Base-by-base conservation (phyloP, 2,888 invertebrate genomes). In the Ormyrus nitidulus region DNA sequence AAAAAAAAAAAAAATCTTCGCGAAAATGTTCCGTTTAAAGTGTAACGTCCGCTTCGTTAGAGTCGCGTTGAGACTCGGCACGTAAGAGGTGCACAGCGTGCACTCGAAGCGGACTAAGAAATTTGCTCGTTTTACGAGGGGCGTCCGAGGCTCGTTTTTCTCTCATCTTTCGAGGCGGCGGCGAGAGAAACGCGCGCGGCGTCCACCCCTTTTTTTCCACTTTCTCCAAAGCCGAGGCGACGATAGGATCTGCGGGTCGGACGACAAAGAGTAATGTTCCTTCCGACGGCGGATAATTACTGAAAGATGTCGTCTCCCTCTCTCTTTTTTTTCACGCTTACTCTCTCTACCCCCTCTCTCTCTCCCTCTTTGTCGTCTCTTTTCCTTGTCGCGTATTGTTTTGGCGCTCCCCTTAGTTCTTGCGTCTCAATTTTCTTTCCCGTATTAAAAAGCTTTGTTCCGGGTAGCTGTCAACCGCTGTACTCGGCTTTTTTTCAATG, bases 231-330 rank as follows among this genome's bases (percentile, higher is more conserved):
- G 62, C 64, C 49, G 64, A 54, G 64, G 56, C 61, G 68, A 54
- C 69, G 53, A 68, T 76, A 68, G 61, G 61, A 76, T 69, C 76
- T 69, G 61, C 76, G 13, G 68, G 61, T 54, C 61, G 34, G 68
- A 62, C 76, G 76, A 76, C 76, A 69, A 76, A 76, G 69, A 76
- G 48, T 69, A 69, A 76, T 76, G 76, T 62, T 34, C 65, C 58
- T 74, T 69, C 76, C 51, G 59, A 69, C 69, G 51, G 13, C 48
- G 61, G 76, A 76, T 76, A 69, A 76, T 76, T 76, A 76, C 76
- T 69, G 54, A 76, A 76, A 76, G 76, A 76, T 76, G 74, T 68
- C 68, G 61, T 49, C 68, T 68, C 61, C 13, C 59, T 46, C 53
- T 46, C 53, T 65, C 44, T 19, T 44, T 49, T 59, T 54, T 19